Percentiles rank a stretch among this genome's conserved stretches.
These are phyloP conservation scores for Hyaena hyaena DNA, from an alignment of 2,113 vertebrate species.

Conservation along the genomic window DNA sequence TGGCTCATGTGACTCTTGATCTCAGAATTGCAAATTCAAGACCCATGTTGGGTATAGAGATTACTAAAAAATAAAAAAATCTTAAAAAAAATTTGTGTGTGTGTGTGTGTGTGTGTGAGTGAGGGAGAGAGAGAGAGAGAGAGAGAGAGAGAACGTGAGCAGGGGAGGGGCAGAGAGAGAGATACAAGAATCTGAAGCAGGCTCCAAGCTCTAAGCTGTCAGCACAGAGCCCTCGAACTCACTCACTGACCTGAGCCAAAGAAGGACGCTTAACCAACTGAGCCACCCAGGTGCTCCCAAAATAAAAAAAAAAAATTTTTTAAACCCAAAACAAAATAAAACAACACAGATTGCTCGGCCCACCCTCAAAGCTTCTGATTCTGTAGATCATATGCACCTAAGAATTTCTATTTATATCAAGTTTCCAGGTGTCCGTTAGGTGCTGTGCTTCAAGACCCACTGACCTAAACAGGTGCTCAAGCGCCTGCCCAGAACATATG, in stretches of 20 bases:
- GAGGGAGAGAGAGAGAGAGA: too few species aligned
- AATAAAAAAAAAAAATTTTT: background rate
- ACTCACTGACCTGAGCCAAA: too few species aligned
- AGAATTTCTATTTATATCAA: background rate
- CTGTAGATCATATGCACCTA: background rate
- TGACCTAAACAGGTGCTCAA: background rate
- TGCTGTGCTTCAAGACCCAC: background rate
- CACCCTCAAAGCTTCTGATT: background rate
- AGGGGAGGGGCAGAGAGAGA: too few species aligned
- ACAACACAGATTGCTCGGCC: background rate
- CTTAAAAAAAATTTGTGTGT: too few species aligned
- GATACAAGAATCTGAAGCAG: too few species aligned
- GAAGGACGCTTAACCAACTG: too few species aligned
- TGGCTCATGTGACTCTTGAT: background rate
- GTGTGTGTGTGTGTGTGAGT: too few species aligned
- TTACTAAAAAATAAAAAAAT: background rate
- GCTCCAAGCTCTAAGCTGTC: too few species aligned
- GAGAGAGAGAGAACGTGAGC: too few species aligned
- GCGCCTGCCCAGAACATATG: fast-evolving
- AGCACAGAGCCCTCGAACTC: too few species aligned
- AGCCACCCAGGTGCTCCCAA: too few species aligned
- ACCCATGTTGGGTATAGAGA: background rate
- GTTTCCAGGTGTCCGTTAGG: background rate
- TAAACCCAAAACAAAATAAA: background rate
- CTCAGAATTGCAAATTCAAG: background rate